These are phyloP conservation scores for Onychomys arenicola DNA, from an alignment of 2,797 vertebrate genomes.

Conservation along the genomic window DNA sequence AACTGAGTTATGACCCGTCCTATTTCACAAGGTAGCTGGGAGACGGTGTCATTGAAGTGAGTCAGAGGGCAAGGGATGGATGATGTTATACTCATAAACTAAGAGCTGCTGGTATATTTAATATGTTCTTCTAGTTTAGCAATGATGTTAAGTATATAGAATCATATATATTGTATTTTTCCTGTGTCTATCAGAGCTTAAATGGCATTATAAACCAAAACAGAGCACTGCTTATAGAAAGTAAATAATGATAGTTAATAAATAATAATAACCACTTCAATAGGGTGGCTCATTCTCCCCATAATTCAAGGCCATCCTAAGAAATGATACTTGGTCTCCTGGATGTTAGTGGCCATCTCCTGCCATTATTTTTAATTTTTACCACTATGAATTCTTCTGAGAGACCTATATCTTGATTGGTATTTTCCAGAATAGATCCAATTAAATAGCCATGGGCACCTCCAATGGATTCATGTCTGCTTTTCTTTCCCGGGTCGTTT, in stretches of 20 bases:
- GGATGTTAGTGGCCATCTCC: neutral
- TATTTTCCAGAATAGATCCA: neutral
- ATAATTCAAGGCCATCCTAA: neutral
- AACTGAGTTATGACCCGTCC: neutral
- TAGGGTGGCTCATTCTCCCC: neutral
- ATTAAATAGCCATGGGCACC: neutral
- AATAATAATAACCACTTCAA: neutral
- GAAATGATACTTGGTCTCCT: neutral
- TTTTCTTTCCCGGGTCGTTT: neutral
- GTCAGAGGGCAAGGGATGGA: neutral
- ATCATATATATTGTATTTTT: neutral
- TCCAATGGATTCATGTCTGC: neutral
- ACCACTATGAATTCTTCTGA: neutral
- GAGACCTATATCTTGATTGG: neutral
- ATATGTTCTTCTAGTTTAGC: neutral
- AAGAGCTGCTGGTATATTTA: conserved; percentile 12
- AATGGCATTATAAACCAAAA: conserved; percentile 21
- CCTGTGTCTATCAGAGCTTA: neutral
- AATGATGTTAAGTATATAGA: neutral
- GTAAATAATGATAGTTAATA: neutral
- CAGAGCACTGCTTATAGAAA: neutral
- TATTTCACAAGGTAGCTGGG: neutral
- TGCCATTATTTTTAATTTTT: neutral
- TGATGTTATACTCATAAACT: neutral
- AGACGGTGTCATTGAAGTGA: neutral